Percentiles rank a stretch among this genome's conserved stretches.
Evolutionary conservation across 92 coral and sea anemone species (phyloP).

Genomic region (Porites evermanni): DNA sequence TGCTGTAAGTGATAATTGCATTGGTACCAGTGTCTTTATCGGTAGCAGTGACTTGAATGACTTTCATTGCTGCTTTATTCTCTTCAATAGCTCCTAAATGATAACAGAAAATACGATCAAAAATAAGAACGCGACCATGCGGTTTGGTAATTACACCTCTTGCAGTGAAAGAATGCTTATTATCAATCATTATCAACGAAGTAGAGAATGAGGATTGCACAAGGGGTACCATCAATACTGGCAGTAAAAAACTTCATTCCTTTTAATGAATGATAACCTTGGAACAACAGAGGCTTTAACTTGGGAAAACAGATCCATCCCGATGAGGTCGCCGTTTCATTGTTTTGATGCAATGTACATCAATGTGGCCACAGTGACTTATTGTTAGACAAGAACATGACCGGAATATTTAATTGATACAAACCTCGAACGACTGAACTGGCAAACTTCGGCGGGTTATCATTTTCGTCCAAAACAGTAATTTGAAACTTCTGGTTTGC

Average conservation of each 20-base stretch:
- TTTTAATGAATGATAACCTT: too few species aligned
- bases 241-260: background rate
- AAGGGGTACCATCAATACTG: too few species aligned
- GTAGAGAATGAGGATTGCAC: too few species aligned
- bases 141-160: too few species aligned
- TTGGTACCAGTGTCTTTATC: constrained; percentile 80
- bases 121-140: background rate
- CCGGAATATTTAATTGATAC: background rate
- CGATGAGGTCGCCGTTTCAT: too few species aligned
- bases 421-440: constrained; percentile 69
- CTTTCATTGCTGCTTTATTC: constrained; percentile 56
- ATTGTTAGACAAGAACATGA: too few species aligned
- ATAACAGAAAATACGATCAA: background rate
- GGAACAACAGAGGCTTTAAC: too few species aligned
- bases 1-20: constrained; percentile 72
- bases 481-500: constrained; percentile 67
- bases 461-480: constrained; percentile 80
- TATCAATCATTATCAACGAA: too few species aligned
- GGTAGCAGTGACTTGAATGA: constrained; percentile 73
- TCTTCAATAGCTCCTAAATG: constrained; percentile 72
- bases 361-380: too few species aligned
- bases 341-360: too few species aligned
- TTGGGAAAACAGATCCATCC: too few species aligned
- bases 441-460: constrained; percentile 79
- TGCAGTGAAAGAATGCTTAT: too few species aligned